Evolutionary conservation across 2,888 invertebrate genomes (phyloP).

Genomic region (Osedax frankpressi): DNA sequence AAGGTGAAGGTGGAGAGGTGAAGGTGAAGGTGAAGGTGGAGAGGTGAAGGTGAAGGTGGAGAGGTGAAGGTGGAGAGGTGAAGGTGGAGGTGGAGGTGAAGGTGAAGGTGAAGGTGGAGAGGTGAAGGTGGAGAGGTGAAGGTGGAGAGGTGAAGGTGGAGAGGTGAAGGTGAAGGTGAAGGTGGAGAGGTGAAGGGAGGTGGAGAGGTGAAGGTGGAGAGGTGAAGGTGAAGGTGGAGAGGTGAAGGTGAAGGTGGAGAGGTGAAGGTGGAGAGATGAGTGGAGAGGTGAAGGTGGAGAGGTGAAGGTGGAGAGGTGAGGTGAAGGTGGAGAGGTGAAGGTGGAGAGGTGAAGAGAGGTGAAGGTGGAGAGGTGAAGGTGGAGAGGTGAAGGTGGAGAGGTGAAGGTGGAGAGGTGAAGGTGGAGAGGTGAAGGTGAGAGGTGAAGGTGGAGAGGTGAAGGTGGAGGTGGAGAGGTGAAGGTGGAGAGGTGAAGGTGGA

Average conservation of each 20-base stretch:
- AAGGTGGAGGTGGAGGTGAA: not conserved
- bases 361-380: not conserved
- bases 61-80: not conserved
- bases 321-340: not conserved
- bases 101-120: not conserved
- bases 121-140: not conserved
- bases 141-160: not conserved
- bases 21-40: not conserved
- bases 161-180: not conserved
- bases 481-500: not conserved
- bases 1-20: not conserved
- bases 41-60: not conserved
- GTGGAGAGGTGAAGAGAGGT: not conserved
- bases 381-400: not conserved
- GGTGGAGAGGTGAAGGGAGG: too few species aligned
- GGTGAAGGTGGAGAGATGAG: not conserved
- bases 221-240: slow-evolving; percentile 1
- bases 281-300: not conserved
- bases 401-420: not conserved
- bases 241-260: not conserved
- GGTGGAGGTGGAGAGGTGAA: slow-evolving; percentile 9
- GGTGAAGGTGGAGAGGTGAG: not conserved
- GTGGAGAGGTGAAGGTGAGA: not conserved
- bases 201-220: not conserved
- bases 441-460: not conserved